Evolutionary conservation across 2,888 invertebrate species (phyloP).

Genomic region (Tachina grossa): DNA sequence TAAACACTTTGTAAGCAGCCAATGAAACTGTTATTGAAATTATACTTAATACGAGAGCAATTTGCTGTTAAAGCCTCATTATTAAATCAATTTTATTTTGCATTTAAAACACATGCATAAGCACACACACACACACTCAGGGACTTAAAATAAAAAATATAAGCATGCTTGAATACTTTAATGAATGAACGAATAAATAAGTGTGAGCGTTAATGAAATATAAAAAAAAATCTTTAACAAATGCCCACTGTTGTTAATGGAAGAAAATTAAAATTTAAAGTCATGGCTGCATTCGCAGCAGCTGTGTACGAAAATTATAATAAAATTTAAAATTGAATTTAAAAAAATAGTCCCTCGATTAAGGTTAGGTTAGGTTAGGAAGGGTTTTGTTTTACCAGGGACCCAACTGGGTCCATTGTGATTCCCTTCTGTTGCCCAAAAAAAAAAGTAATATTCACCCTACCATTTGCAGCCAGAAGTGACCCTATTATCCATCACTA

Average conservation of each 20-base stretch:
- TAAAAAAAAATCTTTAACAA: conserved; percentile 13
- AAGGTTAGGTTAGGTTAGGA: too few species aligned
- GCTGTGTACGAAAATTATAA: too few species aligned
- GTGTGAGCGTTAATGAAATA: conserved; percentile 3
- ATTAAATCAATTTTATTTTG: conserved; percentile 50
- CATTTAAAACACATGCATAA: conserved; percentile 15
- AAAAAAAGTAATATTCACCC: too few species aligned
- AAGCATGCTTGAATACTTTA: conserved; percentile 9
- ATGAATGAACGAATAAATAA: conserved; percentile 7
- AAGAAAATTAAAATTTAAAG: not conserved
- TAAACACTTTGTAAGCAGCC: not conserved
- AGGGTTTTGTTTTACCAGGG: too few species aligned
- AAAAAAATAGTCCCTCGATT: too few species aligned
- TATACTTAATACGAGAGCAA: conserved; percentile 33
- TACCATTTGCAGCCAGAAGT: too few species aligned
- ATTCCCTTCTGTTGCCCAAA: too few species aligned
- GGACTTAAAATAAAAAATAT: conserved; percentile 23
- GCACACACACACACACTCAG: not conserved
- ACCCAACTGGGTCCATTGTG: too few species aligned
- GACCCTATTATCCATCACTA: too few species aligned
- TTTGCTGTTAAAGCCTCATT: conserved; percentile 52
- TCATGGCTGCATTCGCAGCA: not conserved
- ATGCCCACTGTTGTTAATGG: not conserved
- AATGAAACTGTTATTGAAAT: conserved; percentile 52
- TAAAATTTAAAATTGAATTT: too few species aligned